Evolutionary conservation across 2,113 vertebrate genomes (phyloP).

Genomic region (Benitochromis conjunctus): DNA sequence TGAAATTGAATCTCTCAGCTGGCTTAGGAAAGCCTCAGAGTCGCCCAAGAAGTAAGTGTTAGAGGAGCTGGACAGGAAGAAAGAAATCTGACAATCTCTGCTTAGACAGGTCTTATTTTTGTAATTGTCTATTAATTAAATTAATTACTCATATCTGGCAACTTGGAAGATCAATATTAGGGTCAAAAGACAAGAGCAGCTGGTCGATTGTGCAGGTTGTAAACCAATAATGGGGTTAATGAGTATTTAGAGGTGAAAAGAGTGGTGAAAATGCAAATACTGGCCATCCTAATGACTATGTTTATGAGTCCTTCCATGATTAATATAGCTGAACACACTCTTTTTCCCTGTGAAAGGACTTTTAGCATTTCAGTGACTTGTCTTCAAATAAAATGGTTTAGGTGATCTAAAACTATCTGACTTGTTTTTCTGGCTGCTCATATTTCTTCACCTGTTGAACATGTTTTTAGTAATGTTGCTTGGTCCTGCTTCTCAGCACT

Average conservation of each 20-base stretch:
- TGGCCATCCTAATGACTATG: not conserved
- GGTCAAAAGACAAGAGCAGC: not conserved
- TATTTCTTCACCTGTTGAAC: not conserved
- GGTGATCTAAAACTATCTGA: not conserved
- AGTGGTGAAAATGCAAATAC: not conserved
- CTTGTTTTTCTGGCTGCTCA: not conserved
- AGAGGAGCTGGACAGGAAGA: not conserved
- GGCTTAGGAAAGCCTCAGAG: not conserved
- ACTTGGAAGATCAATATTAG: not conserved
- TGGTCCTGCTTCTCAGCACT: not conserved
- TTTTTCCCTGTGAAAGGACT: not conserved
- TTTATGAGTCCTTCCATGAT: not conserved
- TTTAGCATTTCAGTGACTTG: not conserved
- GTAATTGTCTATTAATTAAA: not conserved
- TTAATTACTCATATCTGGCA: not conserved
- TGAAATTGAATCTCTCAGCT: not conserved
- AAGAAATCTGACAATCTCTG: not conserved
- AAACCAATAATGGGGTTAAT: not conserved
- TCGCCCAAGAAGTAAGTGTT: not conserved
- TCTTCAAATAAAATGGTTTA: not conserved
- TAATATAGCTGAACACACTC: not conserved
- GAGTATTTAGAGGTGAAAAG: not conserved
- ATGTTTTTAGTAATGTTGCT: not conserved
- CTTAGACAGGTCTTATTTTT: not conserved
- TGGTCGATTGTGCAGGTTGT: not conserved